Evolutionary conservation across 2,888 invertebrate species (phyloP), one percentile per base, ranked within the genome.

Genomic region (Phyllotreta striolata): DNA sequence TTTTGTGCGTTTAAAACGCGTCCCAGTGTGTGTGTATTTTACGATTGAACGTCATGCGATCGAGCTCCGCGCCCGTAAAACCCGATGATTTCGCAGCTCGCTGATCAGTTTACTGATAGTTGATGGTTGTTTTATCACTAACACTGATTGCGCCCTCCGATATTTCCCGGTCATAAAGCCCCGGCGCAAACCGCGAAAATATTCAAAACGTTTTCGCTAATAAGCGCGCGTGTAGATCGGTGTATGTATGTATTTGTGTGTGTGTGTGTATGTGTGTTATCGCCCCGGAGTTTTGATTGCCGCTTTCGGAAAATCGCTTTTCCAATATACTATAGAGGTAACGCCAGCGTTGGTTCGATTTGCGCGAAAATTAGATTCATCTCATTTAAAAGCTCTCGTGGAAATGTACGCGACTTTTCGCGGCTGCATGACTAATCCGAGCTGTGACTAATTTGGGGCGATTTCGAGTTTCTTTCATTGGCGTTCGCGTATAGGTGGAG

Each of bases 41-140:
- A 76, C 75, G 76, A 74, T 72, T 71, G 70, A 71, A 73, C 71
- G 70, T 73, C 73, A 76, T 74, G 72, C 74, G 73, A 74, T 70
- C 24, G 24, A 24, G 24, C 24, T 24, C 66, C 66, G 69, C 66
- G 71, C 71, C 75, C 76, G 76, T 78, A 78, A 78, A 77, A 77
- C 75, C 24, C 76, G 73, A 79, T 77, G 78, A 79, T 79, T 78
- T 78, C 77, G 77, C 77, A 76, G 77, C 76, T 78, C 78, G 77
- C 74, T 74, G 78, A 79, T 78, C 78, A 76, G 76, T 75, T 74
- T 71, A 71, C 74, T 75, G 78, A 77, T 78, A 79, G 77, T 77
- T 77, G 77, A 77, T 78, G 78, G 77, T 78, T 78, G 77, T 78
- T 79, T 79, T 78, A 79, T 79, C 78, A 78, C 78, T 76, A 75